Evolutionary conservation across 2,113 vertebrate species (phyloP).

Genomic region (Melanerpes formicivorus): DNA sequence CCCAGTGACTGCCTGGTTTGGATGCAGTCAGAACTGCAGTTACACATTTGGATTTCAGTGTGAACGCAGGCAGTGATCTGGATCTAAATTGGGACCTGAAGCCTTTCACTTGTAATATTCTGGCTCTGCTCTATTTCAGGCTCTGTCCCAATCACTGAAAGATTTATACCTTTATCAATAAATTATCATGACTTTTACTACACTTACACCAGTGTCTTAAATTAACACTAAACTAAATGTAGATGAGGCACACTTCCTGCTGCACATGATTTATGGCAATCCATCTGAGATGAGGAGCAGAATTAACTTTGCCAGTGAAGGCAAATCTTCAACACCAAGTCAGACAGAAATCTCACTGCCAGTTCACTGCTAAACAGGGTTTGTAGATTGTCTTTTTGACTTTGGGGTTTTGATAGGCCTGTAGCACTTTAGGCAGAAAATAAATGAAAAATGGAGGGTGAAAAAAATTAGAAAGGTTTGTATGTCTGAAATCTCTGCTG

Average conservation of each 20-base stretch:
- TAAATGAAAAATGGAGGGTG: neutral
- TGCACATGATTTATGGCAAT: slow-evolving; percentile 44
- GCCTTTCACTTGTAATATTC: slow-evolving; percentile 8
- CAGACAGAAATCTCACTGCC: neutral
- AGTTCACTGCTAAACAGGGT: neutral
- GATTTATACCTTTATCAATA: slow-evolving; percentile 70
- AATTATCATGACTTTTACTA: slow-evolving; percentile 70
- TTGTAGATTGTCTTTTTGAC: neutral
- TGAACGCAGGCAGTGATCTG: slow-evolving; percentile 30
- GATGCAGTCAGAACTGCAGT: slow-evolving; percentile 15
- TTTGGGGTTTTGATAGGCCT: neutral
- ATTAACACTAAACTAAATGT: slow-evolving; percentile 61
- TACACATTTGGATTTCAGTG: slow-evolving; percentile 41
- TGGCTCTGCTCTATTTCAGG: slow-evolving; percentile 14
- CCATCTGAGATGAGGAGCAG: slow-evolving; percentile 17
- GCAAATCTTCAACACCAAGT: neutral
- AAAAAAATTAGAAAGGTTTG: neutral
- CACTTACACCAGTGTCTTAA: slow-evolving; percentile 57
- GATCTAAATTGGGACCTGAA: slow-evolving; percentile 18
- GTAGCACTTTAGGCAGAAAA: neutral
- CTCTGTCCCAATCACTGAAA: slow-evolving; percentile 60
- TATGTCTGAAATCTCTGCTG: neutral
- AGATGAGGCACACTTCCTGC: slow-evolving; percentile 64
- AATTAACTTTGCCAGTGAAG: slow-evolving; percentile 30
- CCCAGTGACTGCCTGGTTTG: slow-evolving; percentile 31